Base-by-base conservation (phyloP, 2,797 vertebrate species). In the Sorex maritimensis region DNA sequence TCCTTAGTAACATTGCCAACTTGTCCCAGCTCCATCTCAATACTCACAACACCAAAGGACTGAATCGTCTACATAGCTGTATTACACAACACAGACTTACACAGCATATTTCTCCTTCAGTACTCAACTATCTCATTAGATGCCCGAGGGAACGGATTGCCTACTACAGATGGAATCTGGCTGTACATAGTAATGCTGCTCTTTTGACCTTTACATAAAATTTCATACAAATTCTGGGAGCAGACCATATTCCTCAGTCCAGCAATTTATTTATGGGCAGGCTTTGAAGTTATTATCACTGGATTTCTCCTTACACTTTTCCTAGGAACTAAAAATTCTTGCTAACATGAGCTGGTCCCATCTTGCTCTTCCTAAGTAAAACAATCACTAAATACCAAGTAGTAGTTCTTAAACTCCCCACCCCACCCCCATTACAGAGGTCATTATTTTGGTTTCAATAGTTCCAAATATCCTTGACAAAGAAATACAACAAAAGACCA, bases 141-240 rank as follows among this genome's bases (percentile, higher is more conserved):
- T 5, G 74, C 94, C 78, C 84, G 6, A 89, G 89, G 94, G 81
- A 86, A 93, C 19, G 44, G 58, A 94, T 24, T 95, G 86, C 78
- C 92, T 93, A 93, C 24, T 68, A 78, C 38, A 87, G 65, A 8
- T 94, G 94, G 91, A 96, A 96, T 96, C 86, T 86, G 44, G 83
- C 83, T 83, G 88, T 86, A 75, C 88, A 93, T 88, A 93, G 90
- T 95, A 95, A 92, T 84, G 77, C 34, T 52, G 28, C n/a, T 88
- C 94, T 94, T 77, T 82, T 96, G 93, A 96, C 82, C 80, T 96
- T 88, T 92, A 93, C 49, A 90, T 83, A 83, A 28, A 94, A 92
- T 93, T 96, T 93, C 90, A 93, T 52, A 94, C 77, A 96, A 86
- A 86, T 75, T 95, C 94, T 71, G 81, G 49, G 13, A 75, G 92